A percentile compares a stretch with the other conserved stretches of the same genome.
Conservation (phyloP, 2,888 invertebrate genomes). For the Gasteruption jaculator region DNA sequence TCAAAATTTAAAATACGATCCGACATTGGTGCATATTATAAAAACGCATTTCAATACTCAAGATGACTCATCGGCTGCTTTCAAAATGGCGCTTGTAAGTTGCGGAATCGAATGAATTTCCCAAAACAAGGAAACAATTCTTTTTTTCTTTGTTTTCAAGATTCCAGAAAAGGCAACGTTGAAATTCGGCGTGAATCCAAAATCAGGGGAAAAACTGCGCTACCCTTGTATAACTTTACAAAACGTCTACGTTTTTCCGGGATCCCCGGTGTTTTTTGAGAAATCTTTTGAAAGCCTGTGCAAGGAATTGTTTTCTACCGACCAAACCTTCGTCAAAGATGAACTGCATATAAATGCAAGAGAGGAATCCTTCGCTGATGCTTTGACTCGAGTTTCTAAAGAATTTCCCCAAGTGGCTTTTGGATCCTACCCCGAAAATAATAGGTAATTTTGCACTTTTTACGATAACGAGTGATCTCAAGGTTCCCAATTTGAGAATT, state of each 20-base stretch:
- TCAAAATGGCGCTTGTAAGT: constrained; percentile 48
- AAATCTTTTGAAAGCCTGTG: constrained; percentile 45
- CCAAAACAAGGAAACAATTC: neutral
- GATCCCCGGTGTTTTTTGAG: constrained; percentile 59
- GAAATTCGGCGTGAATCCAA: constrained; percentile 45
- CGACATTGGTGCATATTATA: constrained; percentile 52
- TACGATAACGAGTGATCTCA: neutral
- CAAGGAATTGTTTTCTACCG: constrained; percentile 47
- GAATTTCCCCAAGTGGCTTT: constrained; percentile 54
- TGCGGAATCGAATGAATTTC: no score
- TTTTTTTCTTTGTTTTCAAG: constrained; percentile 45
- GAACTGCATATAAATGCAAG: constrained; percentile 51
- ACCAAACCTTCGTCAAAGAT: constrained; percentile 48
- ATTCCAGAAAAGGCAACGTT: constrained; percentile 53
- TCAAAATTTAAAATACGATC: constrained; percentile 50
- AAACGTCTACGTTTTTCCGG: constrained; percentile 70
- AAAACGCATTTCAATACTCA: constrained; percentile 48
- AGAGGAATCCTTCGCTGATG: constrained; percentile 52
- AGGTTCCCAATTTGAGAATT: constrained; percentile 6
- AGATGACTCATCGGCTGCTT: constrained; percentile 48
- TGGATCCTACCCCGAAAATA: constrained; percentile 56
- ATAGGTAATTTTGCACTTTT: constrained; percentile 27
- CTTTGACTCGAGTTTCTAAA: constrained; percentile 47
- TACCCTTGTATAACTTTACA: constrained; percentile 54
- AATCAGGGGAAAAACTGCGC: constrained; percentile 35